These are phyloP conservation scores for Pelobates fuscus DNA, from an alignment of 2,113 vertebrate species.

Conservation along the genomic window DNA sequence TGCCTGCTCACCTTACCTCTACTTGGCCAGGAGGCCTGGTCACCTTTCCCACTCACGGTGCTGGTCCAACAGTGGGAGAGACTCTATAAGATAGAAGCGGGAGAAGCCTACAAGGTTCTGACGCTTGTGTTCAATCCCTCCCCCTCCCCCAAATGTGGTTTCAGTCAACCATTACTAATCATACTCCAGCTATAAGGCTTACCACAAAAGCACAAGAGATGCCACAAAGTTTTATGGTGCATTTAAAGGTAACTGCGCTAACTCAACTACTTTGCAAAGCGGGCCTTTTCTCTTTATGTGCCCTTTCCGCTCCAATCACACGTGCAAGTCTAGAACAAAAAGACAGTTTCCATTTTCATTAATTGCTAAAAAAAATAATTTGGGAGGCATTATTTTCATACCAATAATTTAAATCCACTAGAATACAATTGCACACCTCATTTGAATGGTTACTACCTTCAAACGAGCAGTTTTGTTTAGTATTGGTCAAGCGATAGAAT, in stretches of 20 bases:
- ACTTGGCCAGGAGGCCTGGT: conserved; percentile 50
- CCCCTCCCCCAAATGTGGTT: not conserved
- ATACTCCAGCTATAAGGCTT: not conserved
- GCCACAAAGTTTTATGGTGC: not conserved
- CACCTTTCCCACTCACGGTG: conserved; percentile 53
- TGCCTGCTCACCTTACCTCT: conserved; percentile 63
- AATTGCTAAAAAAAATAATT: too few species aligned
- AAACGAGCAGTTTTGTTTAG: too few species aligned
- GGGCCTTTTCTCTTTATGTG: too few species aligned
- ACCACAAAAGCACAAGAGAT: not conserved
- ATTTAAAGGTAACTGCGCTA: too few species aligned
- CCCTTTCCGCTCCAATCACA: not conserved
- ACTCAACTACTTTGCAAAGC: too few species aligned
- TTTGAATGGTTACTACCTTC: too few species aligned
- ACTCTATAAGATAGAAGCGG: conserved; percentile 46
- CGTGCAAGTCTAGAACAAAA: not conserved
- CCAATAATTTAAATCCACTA: too few species aligned
- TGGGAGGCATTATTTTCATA: too few species aligned
- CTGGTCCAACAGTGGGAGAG: conserved; percentile 30
- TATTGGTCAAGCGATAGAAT: too few species aligned
- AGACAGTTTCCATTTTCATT: not conserved
- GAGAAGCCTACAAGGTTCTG: conserved; percentile 43
- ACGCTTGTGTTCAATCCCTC: conserved; percentile 8
- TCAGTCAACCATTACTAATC: not conserved
- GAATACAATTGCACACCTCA: too few species aligned